Evolutionary conservation across 2,113 vertebrate species (phyloP).

Genomic region (Eulacestoma nigropectus): DNA sequence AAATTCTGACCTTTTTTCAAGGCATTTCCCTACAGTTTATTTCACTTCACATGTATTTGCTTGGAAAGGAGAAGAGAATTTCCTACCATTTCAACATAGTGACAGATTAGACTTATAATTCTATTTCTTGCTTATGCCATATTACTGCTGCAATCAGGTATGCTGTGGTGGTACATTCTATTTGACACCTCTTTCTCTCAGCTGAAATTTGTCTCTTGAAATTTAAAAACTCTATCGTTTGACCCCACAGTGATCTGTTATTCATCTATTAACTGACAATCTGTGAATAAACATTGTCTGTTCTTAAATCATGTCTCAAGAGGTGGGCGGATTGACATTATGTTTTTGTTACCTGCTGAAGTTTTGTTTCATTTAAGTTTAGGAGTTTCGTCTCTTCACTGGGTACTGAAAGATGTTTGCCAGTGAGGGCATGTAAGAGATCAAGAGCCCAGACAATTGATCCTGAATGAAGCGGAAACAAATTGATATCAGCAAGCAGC

Average conservation of each 20-base stretch:
- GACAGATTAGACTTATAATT: not conserved
- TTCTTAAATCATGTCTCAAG: not conserved
- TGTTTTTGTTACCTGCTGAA: not conserved
- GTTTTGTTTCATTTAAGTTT: not conserved
- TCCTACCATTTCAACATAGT: rapidly evolving
- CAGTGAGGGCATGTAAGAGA: not conserved
- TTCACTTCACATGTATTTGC: not conserved
- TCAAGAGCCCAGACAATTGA: not conserved
- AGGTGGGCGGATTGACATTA: not conserved
- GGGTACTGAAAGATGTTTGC: not conserved
- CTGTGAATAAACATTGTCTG: not conserved
- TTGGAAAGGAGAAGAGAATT: not conserved
- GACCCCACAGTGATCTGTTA: not conserved
- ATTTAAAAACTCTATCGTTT: not conserved
- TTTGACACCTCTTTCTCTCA: not conserved
- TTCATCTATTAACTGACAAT: not conserved
- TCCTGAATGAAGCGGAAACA: not conserved
- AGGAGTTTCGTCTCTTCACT: not conserved
- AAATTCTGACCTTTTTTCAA: not conserved
- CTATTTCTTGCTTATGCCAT: not conserved
- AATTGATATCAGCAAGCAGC: slow-evolving; percentile 12
- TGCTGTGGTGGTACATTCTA: not conserved
- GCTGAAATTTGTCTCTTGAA: not conserved
- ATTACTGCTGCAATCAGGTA: not conserved
- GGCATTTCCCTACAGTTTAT: not conserved